Conservation (phyloP, 1,140 invertebrate genomes). For the Drosophila baimaii region DNA sequence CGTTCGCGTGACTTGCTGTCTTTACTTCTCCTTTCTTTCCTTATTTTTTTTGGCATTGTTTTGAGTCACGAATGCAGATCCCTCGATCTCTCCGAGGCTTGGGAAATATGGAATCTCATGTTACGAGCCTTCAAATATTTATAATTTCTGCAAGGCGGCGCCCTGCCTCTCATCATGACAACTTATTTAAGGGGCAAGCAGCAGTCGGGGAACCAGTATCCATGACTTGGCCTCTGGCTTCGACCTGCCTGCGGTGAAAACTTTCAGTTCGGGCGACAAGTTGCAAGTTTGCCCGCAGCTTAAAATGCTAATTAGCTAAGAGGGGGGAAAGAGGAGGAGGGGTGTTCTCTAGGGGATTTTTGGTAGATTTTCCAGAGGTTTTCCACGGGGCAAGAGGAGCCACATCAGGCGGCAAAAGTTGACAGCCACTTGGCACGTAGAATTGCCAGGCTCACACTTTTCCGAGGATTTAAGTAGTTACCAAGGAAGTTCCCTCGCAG, state of each 20-base stretch:
- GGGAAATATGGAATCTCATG: slow-evolving; percentile 66
- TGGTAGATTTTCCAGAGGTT: not conserved
- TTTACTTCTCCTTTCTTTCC: slow-evolving; percentile 22
- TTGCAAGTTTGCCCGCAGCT: slow-evolving; percentile 56
- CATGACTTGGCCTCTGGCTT: slow-evolving; percentile 36
- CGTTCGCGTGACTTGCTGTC: slow-evolving; percentile 52
- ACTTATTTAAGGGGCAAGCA: slow-evolving; percentile 47
- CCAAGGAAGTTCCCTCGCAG: not conserved
- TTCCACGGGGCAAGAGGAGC: not conserved
- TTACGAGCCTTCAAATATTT: slow-evolving; percentile 67
- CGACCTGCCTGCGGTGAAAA: slow-evolving; percentile 27
- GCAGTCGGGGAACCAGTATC: slow-evolving; percentile 8
- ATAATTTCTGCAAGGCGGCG: slow-evolving; percentile 24
- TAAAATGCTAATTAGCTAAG: slow-evolving; percentile 66
- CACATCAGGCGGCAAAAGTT: slow-evolving; percentile 27
- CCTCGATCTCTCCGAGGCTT: slow-evolving; percentile 16
- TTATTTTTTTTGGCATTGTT: slow-evolving; percentile 56
- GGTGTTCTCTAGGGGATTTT: not conserved
- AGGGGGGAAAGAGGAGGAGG: too few relatives aligned
- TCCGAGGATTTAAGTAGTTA: slow-evolving; percentile 5
- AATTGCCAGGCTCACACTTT: slow-evolving; percentile 59
- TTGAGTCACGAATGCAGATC: slow-evolving; percentile 66
- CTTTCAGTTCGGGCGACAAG: slow-evolving; percentile 33
- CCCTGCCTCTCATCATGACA: slow-evolving; percentile 57
- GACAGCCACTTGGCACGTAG: slow-evolving; percentile 52